A percentile compares a stretch with the other conserved stretches of the same genome.
These are phyloP conservation scores for Genyomyrus donnyi DNA, from an alignment of 2,113 vertebrate species.

Conservation along the genomic window DNA sequence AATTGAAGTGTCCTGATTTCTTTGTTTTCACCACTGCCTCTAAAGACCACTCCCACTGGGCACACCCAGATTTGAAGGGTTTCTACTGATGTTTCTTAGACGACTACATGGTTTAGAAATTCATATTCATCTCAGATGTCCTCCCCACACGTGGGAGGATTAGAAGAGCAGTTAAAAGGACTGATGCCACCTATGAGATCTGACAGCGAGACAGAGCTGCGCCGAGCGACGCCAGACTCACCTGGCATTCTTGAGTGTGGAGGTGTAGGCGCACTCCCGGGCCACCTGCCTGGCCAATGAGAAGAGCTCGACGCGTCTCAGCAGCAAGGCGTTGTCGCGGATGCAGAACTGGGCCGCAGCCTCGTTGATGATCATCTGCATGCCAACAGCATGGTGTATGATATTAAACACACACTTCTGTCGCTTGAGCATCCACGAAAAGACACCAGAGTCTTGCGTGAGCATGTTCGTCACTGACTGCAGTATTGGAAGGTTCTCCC, in stretches of 20 bases:
- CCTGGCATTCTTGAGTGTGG: constrained; percentile 83
- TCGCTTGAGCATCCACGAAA: neutral
- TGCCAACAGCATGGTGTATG: constrained; percentile 28
- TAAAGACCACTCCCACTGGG: neutral
- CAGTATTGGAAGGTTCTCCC: neutral
- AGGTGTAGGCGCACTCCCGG: constrained; percentile 87
- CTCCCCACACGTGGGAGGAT: neutral
- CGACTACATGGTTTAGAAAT: neutral
- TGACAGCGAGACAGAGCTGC: neutral
- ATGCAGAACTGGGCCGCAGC: constrained; percentile 94
- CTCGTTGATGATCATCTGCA: constrained; percentile 90
- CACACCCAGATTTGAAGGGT: neutral
- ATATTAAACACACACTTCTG: neutral
- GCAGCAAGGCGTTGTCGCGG: constrained; percentile 82
- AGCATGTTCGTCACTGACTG: neutral
- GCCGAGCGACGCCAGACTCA: constrained; percentile 43
- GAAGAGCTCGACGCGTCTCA: constrained; percentile 89
- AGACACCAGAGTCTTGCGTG: neutral
- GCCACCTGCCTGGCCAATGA: constrained; percentile 88
- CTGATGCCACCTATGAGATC: neutral
- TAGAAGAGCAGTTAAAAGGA: neutral
- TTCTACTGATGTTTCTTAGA: neutral
- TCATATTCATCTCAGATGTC: neutral
- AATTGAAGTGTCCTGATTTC: neutral
- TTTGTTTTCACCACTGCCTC: neutral